These are phyloP conservation scores for Phyllopteryx taeniolatus DNA, from an alignment of 2,113 vertebrate genomes.

Conservation along the genomic window DNA sequence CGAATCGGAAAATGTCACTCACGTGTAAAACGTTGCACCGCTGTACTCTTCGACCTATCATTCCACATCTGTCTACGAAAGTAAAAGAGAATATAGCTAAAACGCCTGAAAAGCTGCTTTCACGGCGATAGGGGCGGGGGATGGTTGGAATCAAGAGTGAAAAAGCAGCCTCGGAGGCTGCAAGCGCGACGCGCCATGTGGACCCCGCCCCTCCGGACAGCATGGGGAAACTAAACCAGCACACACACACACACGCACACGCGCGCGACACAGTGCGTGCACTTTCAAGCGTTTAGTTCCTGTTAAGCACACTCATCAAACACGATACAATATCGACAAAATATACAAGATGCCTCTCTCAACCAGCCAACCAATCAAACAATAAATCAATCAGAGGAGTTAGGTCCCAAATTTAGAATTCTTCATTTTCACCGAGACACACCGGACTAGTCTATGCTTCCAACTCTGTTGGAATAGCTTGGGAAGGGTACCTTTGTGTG, in stretches of 20 bases:
- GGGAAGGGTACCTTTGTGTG: too few relatives aligned
- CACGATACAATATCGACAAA: neutral
- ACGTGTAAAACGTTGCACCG: constrained; percentile 21
- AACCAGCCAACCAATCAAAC: neutral
- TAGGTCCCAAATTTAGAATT: too few relatives aligned
- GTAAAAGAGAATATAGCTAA: neutral
- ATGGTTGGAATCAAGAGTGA: constrained; percentile 2
- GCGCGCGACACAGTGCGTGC: neutral
- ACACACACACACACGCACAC: constrained; percentile 9
- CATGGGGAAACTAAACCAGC: constrained; percentile 21
- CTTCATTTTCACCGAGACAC: too few relatives aligned
- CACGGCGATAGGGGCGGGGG: neutral
- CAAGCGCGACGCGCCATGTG: constrained; percentile 23
- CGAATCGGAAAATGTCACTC: neutral
- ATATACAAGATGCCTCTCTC: neutral
- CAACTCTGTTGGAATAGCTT: too few relatives aligned
- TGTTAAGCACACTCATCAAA: neutral
- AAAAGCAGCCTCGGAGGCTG: neutral
- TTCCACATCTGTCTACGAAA: neutral
- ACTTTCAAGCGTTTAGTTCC: neutral
- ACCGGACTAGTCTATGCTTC: too few relatives aligned
- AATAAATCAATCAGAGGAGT: too few relatives aligned
- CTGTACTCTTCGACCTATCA: constrained; percentile 1
- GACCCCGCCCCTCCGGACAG: constrained; percentile 51
- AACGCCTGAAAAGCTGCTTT: neutral